phyloP scores from a whole-genome alignment of 2,888 invertebrate species.

The Microchrysa polita region DNA sequence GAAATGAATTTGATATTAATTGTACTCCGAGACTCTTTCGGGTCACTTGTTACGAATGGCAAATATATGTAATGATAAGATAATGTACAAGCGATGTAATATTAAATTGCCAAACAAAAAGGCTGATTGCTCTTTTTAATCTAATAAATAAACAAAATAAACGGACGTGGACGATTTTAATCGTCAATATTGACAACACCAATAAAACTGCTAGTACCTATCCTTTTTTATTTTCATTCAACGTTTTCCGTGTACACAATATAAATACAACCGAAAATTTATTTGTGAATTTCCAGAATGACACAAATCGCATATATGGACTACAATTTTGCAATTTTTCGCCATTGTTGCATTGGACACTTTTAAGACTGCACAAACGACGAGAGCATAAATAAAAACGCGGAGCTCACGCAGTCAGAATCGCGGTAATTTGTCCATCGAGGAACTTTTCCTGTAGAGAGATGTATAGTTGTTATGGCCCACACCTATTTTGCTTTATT shows the following conservation, averaged over 20 bases:
- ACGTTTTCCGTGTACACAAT: neutral
- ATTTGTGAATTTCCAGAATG: constrained; percentile 46
- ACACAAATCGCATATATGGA: constrained; percentile 41
- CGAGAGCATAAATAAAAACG: constrained; percentile 36
- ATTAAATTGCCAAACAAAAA: too few species aligned
- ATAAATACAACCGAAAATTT: constrained; percentile 43
- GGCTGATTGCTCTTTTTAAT: too few species aligned
- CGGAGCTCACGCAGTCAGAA: constrained; percentile 23
- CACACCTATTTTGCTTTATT: constrained; percentile 7
- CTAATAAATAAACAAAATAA: too few species aligned
- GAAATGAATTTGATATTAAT: too few species aligned
- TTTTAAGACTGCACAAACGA: constrained; percentile 32
- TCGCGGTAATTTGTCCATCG: constrained; percentile 40
- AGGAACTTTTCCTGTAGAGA: constrained; percentile 40
- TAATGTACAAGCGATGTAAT: too few species aligned
- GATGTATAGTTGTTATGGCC: neutral
- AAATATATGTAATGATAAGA: too few species aligned
- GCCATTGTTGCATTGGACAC: constrained; percentile 17
- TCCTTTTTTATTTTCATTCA: neutral
- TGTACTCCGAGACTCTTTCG: too few species aligned
- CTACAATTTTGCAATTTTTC: constrained; percentile 43
- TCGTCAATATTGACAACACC: neutral
- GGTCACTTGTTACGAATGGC: too few species aligned
- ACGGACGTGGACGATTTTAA: too few species aligned
- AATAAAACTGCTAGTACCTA: neutral